phyloP scores from a whole-genome alignment of 2,888 invertebrate genomes.

The Orchesella flavescens region DNA sequence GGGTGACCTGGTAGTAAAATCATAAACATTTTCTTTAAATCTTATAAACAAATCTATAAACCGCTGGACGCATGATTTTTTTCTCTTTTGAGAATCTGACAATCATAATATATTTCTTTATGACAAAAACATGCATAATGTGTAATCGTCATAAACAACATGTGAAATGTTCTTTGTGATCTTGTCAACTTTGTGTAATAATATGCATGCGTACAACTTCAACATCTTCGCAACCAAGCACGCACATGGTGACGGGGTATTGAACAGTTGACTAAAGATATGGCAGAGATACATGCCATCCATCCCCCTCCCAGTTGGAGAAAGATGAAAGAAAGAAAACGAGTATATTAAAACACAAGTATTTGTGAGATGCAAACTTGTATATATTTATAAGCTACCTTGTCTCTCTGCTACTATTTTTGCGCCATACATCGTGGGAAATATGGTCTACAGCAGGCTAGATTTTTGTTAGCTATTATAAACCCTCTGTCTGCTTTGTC shows the following conservation, averaged over 20 bases:
- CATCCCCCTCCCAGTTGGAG: slow-evolving; percentile 22
- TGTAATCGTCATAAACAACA: background rate
- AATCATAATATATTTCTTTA: too few species aligned
- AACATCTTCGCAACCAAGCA: background rate
- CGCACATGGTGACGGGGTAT: background rate
- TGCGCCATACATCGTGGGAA: slow-evolving; percentile 53
- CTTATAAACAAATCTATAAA: too few species aligned
- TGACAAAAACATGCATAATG: background rate
- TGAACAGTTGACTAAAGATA: background rate
- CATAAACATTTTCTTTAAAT: too few species aligned
- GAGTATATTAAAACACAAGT: background rate
- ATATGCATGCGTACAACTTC: background rate
- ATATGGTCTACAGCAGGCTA: slow-evolving; percentile 51
- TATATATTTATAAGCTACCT: background rate
- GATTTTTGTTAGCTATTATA: slow-evolving; percentile 20
- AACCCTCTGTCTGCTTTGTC: too few species aligned
- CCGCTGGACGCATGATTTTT: too few species aligned
- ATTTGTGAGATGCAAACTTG: background rate
- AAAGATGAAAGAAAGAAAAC: background rate
- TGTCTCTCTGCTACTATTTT: slow-evolving; percentile 1
- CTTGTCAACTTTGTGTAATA: background rate
- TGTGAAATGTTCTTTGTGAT: background rate
- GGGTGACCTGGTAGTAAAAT: too few species aligned
- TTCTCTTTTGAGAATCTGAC: too few species aligned
- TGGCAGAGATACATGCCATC: background rate